Conservation (phyloP, 37 sponge, comb jelly and placozoan genomes). For the Aplysina aerophoba region DNA sequence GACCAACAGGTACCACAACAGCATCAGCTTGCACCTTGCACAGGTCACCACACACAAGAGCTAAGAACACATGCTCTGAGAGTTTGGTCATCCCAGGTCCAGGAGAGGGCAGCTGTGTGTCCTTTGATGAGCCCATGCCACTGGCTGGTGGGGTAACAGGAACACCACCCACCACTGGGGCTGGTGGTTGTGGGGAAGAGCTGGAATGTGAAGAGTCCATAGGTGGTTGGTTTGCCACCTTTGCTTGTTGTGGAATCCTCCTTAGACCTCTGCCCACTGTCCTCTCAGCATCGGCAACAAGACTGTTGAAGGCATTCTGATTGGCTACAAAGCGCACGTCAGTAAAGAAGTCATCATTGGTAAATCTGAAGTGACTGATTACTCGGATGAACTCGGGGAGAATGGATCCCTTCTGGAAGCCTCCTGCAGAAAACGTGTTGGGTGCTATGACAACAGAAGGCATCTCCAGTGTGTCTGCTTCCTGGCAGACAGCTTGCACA, state of each 20-base stretch:
- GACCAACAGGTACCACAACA: not conserved
- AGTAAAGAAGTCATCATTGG: conserved; percentile 31
- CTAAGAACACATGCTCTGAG: too few relatives aligned
- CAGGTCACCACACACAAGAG: not conserved
- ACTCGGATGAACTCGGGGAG: not conserved
- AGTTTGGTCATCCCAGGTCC: too few relatives aligned
- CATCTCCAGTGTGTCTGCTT: conserved; percentile 39
- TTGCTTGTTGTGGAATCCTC: not conserved
- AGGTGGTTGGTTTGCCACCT: not conserved
- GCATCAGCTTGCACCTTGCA: not conserved
- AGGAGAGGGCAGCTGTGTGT: too few relatives aligned
- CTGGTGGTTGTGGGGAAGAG: not conserved
- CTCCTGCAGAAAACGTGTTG: conserved; percentile 1
- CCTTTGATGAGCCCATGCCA: too few relatives aligned
- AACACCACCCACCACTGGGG: not conserved
- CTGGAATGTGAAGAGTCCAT: not conserved
- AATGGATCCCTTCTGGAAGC: conserved; percentile 7
- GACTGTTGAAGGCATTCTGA: not conserved
- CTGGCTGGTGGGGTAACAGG: too few relatives aligned
- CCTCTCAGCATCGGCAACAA: conserved; percentile 2
- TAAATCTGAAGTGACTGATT: conserved; percentile 17
- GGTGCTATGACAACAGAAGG: conserved; percentile 25
- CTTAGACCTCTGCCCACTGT: not conserved
- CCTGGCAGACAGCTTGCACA: conserved; percentile 25
- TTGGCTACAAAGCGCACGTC: conserved; percentile 4